Conservation (phyloP, 2,113 vertebrate genomes). For the Melanotaenia duboulayi region DNA sequence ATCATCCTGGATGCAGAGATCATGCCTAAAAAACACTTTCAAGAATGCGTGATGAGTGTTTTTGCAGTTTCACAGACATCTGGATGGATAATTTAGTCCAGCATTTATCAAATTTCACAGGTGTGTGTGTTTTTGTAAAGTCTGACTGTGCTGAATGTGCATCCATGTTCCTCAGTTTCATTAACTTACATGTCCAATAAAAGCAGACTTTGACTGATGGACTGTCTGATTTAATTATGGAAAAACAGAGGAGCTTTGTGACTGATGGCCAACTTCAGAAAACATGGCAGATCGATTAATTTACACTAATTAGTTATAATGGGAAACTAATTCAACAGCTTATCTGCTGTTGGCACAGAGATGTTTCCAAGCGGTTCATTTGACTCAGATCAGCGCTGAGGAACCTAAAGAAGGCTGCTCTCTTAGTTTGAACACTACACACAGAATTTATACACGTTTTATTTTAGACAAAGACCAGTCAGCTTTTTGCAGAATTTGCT, state of each 20-base stretch:
- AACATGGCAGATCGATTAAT: slow-evolving; percentile 9
- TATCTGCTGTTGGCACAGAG: not conserved
- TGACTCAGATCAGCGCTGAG: not conserved
- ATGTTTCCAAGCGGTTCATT: not conserved
- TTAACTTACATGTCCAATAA: not conserved
- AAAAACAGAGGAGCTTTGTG: not conserved
- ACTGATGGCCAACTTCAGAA: slow-evolving; percentile 3
- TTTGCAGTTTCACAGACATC: no score
- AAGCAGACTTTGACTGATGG: slow-evolving; percentile 2
- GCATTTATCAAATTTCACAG: no score
- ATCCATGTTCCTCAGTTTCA: not conserved
- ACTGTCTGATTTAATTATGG: not conserved
- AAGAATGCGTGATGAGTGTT: no score
- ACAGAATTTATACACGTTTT: not conserved
- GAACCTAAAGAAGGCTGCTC: not conserved
- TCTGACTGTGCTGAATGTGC: not conserved
- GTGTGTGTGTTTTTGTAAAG: not conserved
- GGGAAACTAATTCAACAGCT: slow-evolving; percentile 22
- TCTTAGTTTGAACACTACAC: not conserved
- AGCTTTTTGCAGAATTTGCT: not conserved
- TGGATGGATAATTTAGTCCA: no score
- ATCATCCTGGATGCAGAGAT: no score
- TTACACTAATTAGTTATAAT: slow-evolving; percentile 16
- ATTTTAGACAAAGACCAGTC: not conserved
- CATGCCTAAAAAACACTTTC: no score